Evolutionary conservation across 2,113 vertebrate species (phyloP).

Genomic region (Lepus timidus): DNA sequence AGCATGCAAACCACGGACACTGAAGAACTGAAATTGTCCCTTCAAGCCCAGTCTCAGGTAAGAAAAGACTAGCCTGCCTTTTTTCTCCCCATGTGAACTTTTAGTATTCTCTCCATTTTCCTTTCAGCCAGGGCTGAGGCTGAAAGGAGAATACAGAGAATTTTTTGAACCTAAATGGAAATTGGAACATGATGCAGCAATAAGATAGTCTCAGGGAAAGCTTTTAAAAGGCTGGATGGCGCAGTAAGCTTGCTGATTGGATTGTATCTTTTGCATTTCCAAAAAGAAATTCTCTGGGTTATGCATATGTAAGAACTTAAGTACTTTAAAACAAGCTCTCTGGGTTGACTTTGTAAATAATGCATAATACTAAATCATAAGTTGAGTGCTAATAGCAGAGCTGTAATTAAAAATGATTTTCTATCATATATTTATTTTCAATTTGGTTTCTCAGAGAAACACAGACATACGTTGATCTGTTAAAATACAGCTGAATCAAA

Average conservation of each 20-base stretch:
- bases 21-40: conserved; percentile 91
- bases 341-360: conserved; percentile 70
- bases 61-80: conserved; percentile 64
- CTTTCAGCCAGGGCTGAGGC: neutral
- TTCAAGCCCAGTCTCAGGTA: conserved; percentile 97
- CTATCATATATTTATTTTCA: conserved; percentile 61
- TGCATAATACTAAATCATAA: conserved; percentile 50
- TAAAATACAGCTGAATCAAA: conserved; percentile 46
- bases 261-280: conserved; percentile 55
- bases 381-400: conserved; percentile 54
- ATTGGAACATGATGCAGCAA: neutral
- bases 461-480: neutral
- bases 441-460: conserved; percentile 58
- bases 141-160: neutral
- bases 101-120: neutral
- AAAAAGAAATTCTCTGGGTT: conserved; percentile 59
- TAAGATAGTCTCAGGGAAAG: conserved; percentile 50
- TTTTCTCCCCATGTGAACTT: neutral
- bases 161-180: conserved; percentile 21
- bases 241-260: conserved; percentile 55
- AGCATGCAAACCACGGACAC: conserved; percentile 86
- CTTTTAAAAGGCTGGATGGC: conserved; percentile 36
- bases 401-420: conserved; percentile 66
- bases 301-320: conserved; percentile 57
- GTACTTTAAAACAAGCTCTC: conserved; percentile 57